Base-by-base conservation (phyloP, 2,113 vertebrate species). In the Butastur rufipennis region DNA sequence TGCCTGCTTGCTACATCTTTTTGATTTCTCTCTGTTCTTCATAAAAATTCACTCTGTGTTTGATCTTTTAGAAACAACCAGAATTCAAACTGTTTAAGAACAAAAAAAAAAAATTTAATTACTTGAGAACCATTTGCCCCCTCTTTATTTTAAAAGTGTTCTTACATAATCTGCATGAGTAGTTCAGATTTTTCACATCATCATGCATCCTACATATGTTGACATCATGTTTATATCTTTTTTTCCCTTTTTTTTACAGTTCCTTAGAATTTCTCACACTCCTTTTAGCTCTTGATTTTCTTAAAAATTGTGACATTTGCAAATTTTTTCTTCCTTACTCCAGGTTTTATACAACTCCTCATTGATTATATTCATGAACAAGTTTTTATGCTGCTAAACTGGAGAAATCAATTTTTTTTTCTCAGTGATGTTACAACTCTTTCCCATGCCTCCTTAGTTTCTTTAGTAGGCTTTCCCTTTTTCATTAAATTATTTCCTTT, bases 241-340 rank as follows among this genome's bases (percentile, higher is more conserved):
- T 16, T 10, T 2, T 9, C 3, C 2, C 1, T 2, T 3, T 50
- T 38, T 89, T 79, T 38, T 16, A 27, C 0, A 1, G 19, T n/a
- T 79, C 9, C 27, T 63, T 73, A 40, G 62, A 83, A 53, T 53
- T 61, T 3, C 7, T 81, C 17, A 22, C 17, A 67, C 4, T 62
- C 10, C 13, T 26, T 90, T 89, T 52, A 15, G 4, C 8, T 88
- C 38, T 53, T 32, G 12, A 32, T 75, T 40, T 52, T 61, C 48
- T 86, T 85, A 26, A 63, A 77, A 87, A 50, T 1, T 43, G 2
- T 68, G 48, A 56, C 16, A 58, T 47, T 10, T 65, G 15, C 2
- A 48, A 58, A 3, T 25, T 56, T 90, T 90, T 81, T 68, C 6
- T 68, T 56, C 45, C 8, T 75, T 72, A 22, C 22, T 68, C 19